A percentile compares a stretch with the other conserved stretches of the same genome.
phyloP scores from a whole-genome alignment of 2,888 invertebrate genomes.

The Acleris cristana region DNA sequence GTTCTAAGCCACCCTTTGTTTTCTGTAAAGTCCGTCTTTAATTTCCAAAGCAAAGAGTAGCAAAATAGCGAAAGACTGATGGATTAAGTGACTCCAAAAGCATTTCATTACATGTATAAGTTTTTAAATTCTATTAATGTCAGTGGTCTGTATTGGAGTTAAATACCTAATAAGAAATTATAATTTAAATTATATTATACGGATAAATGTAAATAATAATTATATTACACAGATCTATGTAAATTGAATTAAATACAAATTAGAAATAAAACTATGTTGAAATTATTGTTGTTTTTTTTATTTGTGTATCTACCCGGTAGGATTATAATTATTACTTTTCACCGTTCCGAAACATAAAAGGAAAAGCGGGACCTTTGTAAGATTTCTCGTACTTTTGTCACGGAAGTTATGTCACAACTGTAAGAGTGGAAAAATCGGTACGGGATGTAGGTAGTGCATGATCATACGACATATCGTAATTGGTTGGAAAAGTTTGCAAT shows the following conservation, averaged over 20 bases:
- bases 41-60: constrained; percentile 46
- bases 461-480: no score
- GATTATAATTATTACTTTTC: no score
- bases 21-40: constrained; percentile 9
- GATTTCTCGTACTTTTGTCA: no score
- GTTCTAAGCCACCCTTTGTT: constrained; percentile 26
- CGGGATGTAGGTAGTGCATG: no score
- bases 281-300: constrained; percentile 49
- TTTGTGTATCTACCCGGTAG: not conserved
- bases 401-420: no score
- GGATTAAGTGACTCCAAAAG: constrained; percentile 44
- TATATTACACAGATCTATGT: constrained; percentile 44
- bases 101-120: constrained; percentile 29
- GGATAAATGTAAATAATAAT: constrained; percentile 55
- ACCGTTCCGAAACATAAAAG: no score
- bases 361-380: no score
- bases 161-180: constrained; percentile 3
- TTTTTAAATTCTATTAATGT: constrained; percentile 28
- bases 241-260: constrained; percentile 53
- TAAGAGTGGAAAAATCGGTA: no score
- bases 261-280: constrained; percentile 65
- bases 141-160: constrained; percentile 32
- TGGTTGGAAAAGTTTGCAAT: no score
- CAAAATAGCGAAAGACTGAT: constrained; percentile 75
- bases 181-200: constrained; percentile 30